Percentiles rank a stretch among this genome's conserved stretches.
Conservation (phyloP, 1,140 invertebrate species). For the Diuraphis noxia region DNA sequence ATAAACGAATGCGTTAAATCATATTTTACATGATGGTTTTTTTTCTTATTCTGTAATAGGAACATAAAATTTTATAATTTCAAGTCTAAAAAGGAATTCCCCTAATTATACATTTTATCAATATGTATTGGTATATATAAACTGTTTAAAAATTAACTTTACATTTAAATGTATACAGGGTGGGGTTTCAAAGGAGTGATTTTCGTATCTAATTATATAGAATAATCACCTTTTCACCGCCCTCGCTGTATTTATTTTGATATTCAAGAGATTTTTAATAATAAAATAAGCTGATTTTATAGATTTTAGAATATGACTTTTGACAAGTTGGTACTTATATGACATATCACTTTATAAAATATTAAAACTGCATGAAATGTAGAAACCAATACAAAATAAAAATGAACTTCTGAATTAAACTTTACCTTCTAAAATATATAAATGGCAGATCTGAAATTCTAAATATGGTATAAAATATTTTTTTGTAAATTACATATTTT, state of each 20-base stretch:
- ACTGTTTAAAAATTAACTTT: neutral
- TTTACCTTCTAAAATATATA: too few species aligned
- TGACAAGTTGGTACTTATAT: neutral
- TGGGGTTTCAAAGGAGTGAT: too few species aligned
- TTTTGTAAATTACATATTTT: neutral
- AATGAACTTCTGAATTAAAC: too few species aligned
- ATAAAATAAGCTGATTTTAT: too few species aligned
- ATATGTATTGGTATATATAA: too few species aligned
- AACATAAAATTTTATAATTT: neutral
- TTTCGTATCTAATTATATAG: too few species aligned
- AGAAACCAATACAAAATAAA: neutral
- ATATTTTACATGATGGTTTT: neutral
- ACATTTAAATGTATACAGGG: neutral
- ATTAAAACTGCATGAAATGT: neutral
- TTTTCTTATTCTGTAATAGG: neutral
- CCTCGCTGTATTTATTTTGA: neutral
- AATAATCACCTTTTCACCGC: too few species aligned
- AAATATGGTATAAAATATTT: neutral
- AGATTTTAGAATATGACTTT: neutral
- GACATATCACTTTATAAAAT: too few species aligned
- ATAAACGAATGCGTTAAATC: neutral
- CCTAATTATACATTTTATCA: neutral
- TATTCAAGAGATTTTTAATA: neutral
- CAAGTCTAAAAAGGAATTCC: too few species aligned
- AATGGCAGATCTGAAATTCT: neutral